A percentile compares a stretch with the other conserved stretches of the same genome.
Conservation (phyloP, 2,797 vertebrate genomes). For the Mionectes olivaceus region DNA sequence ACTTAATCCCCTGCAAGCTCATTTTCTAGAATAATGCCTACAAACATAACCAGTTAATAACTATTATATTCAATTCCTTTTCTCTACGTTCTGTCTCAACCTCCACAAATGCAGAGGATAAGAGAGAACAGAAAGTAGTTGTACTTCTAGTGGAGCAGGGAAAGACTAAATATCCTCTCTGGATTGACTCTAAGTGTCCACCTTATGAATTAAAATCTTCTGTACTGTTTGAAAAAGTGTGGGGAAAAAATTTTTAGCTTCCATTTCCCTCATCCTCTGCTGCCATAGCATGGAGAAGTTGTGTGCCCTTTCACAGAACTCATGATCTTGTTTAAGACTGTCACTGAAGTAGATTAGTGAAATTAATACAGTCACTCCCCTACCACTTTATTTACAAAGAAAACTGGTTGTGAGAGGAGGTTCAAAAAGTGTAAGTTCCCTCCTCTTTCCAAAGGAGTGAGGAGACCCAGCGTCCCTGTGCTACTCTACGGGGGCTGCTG, state of each 20-base stretch:
- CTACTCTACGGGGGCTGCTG: rapidly evolving
- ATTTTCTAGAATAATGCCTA: background rate
- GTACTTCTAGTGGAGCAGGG: background rate
- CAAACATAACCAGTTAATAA: background rate
- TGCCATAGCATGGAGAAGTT: background rate
- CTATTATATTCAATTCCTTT: background rate
- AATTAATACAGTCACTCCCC: background rate
- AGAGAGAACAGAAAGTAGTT: background rate
- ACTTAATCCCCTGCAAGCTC: background rate
- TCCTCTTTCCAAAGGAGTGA: background rate
- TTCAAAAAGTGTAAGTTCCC: background rate
- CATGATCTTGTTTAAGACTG: background rate
- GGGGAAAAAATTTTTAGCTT: background rate
- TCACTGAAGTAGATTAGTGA: background rate
- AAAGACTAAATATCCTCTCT: background rate
- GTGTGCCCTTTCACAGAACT: background rate
- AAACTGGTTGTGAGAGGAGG: background rate
- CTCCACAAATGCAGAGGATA: background rate
- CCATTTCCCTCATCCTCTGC: background rate
- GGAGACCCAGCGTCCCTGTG: background rate
- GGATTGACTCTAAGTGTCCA: rapidly evolving
- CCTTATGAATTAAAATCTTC: background rate
- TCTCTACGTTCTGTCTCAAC: background rate
- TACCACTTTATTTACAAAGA: background rate
- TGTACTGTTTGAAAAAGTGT: background rate